These are phyloP conservation scores for Alcis repandata DNA, from an alignment of 2,888 invertebrate genomes.

Conservation along the genomic window DNA sequence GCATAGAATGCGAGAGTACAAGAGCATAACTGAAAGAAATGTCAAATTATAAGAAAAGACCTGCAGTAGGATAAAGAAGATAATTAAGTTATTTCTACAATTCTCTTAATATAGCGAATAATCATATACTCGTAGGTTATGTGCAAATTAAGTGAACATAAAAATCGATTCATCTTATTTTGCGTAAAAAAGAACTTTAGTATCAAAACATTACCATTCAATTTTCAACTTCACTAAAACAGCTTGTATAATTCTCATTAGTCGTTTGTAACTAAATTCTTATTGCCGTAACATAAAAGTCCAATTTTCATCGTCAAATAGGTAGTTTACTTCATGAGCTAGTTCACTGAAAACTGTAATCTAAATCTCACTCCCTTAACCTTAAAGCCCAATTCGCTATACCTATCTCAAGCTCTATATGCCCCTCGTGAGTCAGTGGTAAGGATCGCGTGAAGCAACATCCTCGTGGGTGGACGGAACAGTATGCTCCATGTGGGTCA, in stretches of 20 bases:
- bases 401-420: neutral
- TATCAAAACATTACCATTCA: too few relatives aligned
- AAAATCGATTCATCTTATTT: too few relatives aligned
- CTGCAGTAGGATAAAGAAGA: too few relatives aligned
- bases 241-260: neutral
- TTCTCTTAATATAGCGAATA: too few relatives aligned
- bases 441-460: constrained; percentile 41
- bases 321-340: neutral
- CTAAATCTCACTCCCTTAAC: neutral
- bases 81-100: too few relatives aligned
- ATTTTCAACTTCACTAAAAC: too few relatives aligned
- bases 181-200: too few relatives aligned
- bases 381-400: constrained; percentile 2
- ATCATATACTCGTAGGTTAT: too few relatives aligned
- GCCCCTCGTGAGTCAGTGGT: constrained; percentile 41
- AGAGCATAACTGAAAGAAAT: too few relatives aligned
- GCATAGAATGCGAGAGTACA: too few relatives aligned
- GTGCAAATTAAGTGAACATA: too few relatives aligned
- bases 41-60: too few relatives aligned
- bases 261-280: neutral
- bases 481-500: constrained; percentile 42
- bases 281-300: neutral
- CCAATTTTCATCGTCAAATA: neutral
- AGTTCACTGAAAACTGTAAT: neutral
- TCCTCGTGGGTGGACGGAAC: constrained; percentile 43